Evolutionary conservation across 2,797 vertebrate species (phyloP), one percentile per base, ranked within the genome.

Genomic region (Avahi laniger): DNA sequence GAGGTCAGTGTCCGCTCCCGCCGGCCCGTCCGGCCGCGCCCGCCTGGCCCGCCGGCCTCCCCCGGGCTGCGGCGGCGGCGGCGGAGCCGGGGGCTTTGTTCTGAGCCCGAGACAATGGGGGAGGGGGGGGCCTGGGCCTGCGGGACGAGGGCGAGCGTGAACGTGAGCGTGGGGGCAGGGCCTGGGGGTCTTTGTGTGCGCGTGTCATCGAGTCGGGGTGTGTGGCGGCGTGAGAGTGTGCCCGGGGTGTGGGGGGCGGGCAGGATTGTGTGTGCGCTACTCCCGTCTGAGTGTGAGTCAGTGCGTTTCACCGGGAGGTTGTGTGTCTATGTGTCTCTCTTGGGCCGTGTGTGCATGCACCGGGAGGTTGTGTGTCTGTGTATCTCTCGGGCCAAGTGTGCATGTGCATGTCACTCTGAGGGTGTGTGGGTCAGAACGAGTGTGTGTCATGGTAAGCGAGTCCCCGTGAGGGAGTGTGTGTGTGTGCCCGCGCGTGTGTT

Each of bases 61-160:
- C 72, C 41, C 0, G n/a, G 38, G 93, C 70, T 28, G 87, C 89
- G 41, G 91, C 70, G n/a, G 85, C 81, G 79, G 85, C 79, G 61
- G 63, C 7, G 94, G 78, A 94, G 94, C 97, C 96, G 94, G 98
- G 97, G 96, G 97, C 98, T 98, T 98, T 98, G 98, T 98, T 98
- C 98, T 97, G 97, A 88, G 97, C 95, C 50, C 63, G 93, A 96
- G 97, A 98, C 98, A 98, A 98, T 97, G 98, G 98, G 97, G 96
- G 96, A 79, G 63, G 93, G 97, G 97, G 93, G 95, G 93, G 89
- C 61, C 92, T 46, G 92, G 97, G 98, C 95, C 97, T 97, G 95
- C 95, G 95, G 93, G 97, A 90, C 70, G 52, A 22, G 92, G 93
- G 80, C 82, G 61, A 87, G 84, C 97, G 89, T 91, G 96, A 96